Evolutionary conservation across 2,888 invertebrate genomes (phyloP).

Genomic region (Strigamia transsilvanica): DNA sequence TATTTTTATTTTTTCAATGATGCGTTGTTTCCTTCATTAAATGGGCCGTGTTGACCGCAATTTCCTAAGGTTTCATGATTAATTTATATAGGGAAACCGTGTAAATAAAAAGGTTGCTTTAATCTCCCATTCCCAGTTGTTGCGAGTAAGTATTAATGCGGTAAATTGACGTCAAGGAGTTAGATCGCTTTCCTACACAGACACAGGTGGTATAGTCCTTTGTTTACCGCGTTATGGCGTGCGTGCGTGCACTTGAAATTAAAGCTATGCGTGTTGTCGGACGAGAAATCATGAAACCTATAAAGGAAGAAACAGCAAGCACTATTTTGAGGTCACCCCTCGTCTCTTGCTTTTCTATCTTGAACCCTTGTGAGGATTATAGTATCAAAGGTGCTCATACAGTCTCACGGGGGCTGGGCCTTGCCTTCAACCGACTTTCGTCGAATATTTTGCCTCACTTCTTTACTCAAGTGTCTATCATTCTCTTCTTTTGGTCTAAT

Average conservation of each 20-base stretch:
- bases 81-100: not conserved
- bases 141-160: not conserved
- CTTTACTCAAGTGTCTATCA: not conserved
- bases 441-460: conserved; percentile 1
- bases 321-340: conserved; percentile 52
- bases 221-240: no score
- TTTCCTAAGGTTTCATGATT: conserved; percentile 21
- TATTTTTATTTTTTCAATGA: not conserved
- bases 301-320: conserved; percentile 38
- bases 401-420: conserved; percentile 53
- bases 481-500: conserved; percentile 1
- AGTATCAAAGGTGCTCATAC: conserved; percentile 56
- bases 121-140: not conserved
- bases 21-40: conserved; percentile 28
- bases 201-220: no score
- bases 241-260: not conserved
- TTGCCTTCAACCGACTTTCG: not conserved
- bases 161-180: no score
- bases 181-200: no score
- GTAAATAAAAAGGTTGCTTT: not conserved
- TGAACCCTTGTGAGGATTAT: conserved; percentile 45
- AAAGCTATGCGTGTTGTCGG: not conserved
- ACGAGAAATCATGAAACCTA: conserved; percentile 7
- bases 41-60: conserved; percentile 15
- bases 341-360: conserved; percentile 23